These are phyloP conservation scores for Cantharis rufa DNA, from an alignment of 2,888 invertebrate genomes.

Conservation along the genomic window DNA sequence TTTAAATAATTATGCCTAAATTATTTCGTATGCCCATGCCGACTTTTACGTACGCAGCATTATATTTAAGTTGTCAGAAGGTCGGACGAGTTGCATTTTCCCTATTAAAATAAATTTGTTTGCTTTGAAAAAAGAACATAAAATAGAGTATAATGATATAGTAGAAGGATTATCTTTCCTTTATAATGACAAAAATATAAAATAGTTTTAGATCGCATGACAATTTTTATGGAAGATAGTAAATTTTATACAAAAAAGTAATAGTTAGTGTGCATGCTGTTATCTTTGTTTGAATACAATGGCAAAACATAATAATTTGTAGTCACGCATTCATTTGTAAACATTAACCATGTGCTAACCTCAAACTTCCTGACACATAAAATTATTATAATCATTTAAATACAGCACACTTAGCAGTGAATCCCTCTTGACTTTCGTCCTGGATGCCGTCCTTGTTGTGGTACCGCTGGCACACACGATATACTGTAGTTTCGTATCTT, in stretches of 20 bases:
- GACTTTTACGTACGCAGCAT: background rate
- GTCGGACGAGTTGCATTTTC: background rate
- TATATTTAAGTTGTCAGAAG: background rate
- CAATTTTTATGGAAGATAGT: background rate
- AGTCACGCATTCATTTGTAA: slow-evolving; percentile 36
- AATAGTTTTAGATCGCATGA: background rate
- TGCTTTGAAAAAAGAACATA: background rate
- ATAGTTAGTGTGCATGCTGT: background rate
- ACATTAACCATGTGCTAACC: slow-evolving; percentile 26
- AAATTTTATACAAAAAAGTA: background rate
- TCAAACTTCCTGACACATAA: slow-evolving; percentile 39
- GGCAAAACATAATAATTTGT: slow-evolving; percentile 36
- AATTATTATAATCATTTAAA: slow-evolving; percentile 5
- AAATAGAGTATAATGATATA: background rate
- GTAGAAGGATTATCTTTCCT: background rate
- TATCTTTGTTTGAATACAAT: slow-evolving; percentile 14
- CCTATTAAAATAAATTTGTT: background rate
- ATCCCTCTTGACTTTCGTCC: background rate
- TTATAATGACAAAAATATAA: slow-evolving; percentile 2
- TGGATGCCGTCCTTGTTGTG: background rate
- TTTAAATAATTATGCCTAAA: background rate
- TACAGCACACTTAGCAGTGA: background rate
- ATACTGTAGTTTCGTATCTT: background rate
- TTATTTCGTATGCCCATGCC: background rate
- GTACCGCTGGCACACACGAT: background rate